These are phyloP conservation scores for Bradypodion ventrale DNA, from an alignment of 2,797 vertebrate genomes.

Conservation along the genomic window DNA sequence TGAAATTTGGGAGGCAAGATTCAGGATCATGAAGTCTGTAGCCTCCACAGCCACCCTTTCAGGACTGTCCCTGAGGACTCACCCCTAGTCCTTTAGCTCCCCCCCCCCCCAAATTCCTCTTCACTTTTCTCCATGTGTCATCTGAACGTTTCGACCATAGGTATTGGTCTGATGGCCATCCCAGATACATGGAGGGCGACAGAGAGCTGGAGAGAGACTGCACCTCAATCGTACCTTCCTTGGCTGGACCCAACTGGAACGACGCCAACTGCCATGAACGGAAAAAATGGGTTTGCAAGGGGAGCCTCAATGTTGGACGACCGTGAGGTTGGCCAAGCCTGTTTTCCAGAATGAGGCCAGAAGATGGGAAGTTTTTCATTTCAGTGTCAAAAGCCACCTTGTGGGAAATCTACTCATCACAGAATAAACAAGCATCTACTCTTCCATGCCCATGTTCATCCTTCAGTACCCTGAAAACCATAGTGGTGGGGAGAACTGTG, in stretches of 20 bases:
- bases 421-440: background rate
- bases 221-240: background rate
- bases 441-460: fast-evolving
- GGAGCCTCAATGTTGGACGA: background rate
- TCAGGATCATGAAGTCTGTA: no score
- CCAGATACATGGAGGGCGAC: fast-evolving
- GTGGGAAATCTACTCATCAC: background rate
- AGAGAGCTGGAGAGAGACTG: background rate
- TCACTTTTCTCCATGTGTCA: background rate
- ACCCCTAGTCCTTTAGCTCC: no score
- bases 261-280: background rate
- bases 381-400: no score
- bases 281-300: conserved; percentile 20
- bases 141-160: background rate
- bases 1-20: no score
- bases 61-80: background rate
- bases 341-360: fast-evolving
- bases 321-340: background rate
- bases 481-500: background rate
- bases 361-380: background rate
- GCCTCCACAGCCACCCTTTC: no score
- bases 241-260: background rate
- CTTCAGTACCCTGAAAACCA: background rate
- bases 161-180: background rate
- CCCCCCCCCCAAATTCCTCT: no score